phyloP scores from a whole-genome alignment of 2,113 vertebrate species.

The Myocastor coypus region DNA sequence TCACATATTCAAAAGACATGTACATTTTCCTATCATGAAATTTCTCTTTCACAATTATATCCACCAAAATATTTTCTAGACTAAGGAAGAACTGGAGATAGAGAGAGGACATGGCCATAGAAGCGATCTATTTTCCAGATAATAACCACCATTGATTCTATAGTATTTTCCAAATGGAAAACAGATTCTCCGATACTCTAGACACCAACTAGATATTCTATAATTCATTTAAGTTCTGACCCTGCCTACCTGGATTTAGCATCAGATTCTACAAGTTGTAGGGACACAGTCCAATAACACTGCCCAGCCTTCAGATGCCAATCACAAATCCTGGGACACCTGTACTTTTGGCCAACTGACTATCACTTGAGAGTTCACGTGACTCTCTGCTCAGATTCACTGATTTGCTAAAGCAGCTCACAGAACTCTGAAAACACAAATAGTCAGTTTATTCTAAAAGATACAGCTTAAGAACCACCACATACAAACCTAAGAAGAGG shows the following conservation, averaged over 20 bases:
- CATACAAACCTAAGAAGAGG: not conserved
- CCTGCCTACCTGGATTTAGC: not conserved
- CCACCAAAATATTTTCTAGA: not conserved
- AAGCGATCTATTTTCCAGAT: not conserved
- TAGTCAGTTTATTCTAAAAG: not conserved
- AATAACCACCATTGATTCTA: not conserved
- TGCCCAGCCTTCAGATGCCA: not conserved
- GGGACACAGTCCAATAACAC: not conserved
- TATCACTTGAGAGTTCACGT: not conserved
- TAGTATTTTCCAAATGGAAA: not conserved
- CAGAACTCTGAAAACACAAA: not conserved
- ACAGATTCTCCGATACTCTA: not conserved
- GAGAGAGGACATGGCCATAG: fast-evolving
- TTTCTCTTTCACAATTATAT: not conserved
- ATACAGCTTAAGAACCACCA: not conserved
- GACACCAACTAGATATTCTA: not conserved
- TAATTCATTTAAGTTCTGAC: not conserved
- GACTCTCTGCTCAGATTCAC: not conserved
- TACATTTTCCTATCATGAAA: not conserved
- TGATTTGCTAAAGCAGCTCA: not conserved
- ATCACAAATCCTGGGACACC: not conserved
- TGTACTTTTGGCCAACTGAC: not conserved
- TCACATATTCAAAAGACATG: not conserved
- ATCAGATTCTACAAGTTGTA: not conserved
- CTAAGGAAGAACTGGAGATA: not conserved